A percentile compares a stretch with the other conserved stretches of the same genome.
Evolutionary conservation across 2,113 vertebrate species (phyloP).

Genomic region (Sturnira hondurensis): DNA sequence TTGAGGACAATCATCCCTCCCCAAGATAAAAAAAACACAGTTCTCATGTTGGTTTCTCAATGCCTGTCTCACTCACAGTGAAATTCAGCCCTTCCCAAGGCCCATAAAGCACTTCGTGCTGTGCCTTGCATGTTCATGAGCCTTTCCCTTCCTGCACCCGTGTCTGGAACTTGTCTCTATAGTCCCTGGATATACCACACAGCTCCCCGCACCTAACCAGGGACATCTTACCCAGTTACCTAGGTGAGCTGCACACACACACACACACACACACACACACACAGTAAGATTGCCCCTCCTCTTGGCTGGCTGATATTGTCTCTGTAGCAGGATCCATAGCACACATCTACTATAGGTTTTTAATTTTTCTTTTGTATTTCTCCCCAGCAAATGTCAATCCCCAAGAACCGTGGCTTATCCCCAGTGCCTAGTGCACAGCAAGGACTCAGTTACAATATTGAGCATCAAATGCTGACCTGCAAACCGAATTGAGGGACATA

Average conservation of each 20-base stretch:
- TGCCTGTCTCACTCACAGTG: not conserved
- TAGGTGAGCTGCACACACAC: not conserved
- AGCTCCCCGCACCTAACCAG: not conserved
- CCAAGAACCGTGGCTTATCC: not conserved
- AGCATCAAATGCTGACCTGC: not conserved
- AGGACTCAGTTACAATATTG: not conserved
- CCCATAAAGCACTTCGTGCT: not conserved
- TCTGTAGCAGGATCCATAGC: not conserved
- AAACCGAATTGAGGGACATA: not conserved
- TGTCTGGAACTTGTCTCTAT: not conserved
- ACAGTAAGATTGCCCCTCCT: not conserved
- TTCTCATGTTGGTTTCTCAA: not conserved
- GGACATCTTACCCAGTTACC: not conserved
- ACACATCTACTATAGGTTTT: not conserved
- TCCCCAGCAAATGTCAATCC: not conserved
- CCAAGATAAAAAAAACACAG: not conserved
- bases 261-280: too few species aligned
- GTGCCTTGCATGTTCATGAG: not conserved
- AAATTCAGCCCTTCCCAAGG: not conserved
- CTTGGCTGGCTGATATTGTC: not conserved
- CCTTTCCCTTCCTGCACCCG: not conserved
- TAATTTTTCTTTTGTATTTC: not conserved
- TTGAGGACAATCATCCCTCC: not conserved
- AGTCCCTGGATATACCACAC: not conserved
- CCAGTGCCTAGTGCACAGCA: not conserved